Conservation (phyloP, 2,113 vertebrate species). For the Myotis brandtii region DNA sequence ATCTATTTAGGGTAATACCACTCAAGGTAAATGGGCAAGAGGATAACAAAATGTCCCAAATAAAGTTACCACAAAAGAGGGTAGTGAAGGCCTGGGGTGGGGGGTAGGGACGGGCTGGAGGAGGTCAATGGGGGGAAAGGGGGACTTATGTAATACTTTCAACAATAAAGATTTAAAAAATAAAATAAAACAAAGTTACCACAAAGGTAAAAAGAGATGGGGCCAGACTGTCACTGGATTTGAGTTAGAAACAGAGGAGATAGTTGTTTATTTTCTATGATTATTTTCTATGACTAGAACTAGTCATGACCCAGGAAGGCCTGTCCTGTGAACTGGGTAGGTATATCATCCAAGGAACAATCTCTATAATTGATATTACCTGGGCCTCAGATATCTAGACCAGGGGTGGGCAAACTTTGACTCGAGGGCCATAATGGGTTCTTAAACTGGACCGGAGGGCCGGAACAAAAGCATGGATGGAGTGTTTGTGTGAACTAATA, state of each 20-base stretch:
- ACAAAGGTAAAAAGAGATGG: not conserved
- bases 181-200: not conserved
- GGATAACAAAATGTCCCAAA: not conserved
- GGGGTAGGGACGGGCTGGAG: too few species aligned
- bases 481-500: too few species aligned
- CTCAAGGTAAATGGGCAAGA: not conserved
- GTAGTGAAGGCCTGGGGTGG: too few species aligned
- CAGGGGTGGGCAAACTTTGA: too few species aligned
- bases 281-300: not conserved
- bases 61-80: not conserved
- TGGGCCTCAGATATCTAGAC: not conserved
- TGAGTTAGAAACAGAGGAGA: constrained; percentile 12
- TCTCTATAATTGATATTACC: not conserved
- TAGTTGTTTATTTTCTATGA: not conserved
- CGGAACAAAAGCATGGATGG: too few species aligned
- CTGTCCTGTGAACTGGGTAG: not conserved
- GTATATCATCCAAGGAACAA: not conserved
- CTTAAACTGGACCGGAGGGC: too few species aligned
- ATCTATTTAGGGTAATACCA: not conserved
- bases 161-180: too few species aligned
- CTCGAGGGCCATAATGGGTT: too few species aligned
- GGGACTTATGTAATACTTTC: too few species aligned
- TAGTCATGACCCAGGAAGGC: not conserved
- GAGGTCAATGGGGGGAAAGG: too few species aligned
- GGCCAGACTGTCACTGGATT: not conserved